These are phyloP conservation scores for Parasteatoda lunata DNA, from an alignment of 2,888 invertebrate genomes.

Conservation along the genomic window DNA sequence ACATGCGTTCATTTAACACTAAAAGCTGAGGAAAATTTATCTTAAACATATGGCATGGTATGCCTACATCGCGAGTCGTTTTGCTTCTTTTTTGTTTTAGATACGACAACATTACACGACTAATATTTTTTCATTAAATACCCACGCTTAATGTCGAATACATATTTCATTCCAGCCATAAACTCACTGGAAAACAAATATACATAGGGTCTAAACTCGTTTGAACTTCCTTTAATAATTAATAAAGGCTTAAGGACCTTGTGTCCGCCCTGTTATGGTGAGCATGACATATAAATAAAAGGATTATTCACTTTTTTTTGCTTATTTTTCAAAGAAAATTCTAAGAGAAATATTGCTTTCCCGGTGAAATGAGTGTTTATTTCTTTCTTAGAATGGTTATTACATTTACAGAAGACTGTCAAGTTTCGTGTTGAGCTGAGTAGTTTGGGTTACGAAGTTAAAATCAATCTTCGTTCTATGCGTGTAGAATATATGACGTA, in stretches of 20 bases:
- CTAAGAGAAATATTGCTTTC: neutral
- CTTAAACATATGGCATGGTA: neutral
- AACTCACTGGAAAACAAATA: neutral
- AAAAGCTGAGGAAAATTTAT: neutral
- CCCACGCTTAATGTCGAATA: neutral
- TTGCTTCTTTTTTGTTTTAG: neutral
- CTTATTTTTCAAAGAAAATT: neutral
- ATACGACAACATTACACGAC: neutral
- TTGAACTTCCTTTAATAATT: neutral
- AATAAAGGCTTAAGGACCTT: neutral
- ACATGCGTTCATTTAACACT: neutral
- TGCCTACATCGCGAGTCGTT: neutral
- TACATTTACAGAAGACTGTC: neutral
- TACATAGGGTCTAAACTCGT: neutral
- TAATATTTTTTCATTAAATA: conserved; percentile 1
- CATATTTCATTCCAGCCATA: neutral
- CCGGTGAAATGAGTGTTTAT: neutral
- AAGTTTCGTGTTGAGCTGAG: neutral
- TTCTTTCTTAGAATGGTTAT: neutral
- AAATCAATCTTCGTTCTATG: neutral
- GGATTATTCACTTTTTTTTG: no score
- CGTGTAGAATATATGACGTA: neutral
- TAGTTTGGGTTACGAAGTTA: neutral
- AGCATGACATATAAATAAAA: neutral
- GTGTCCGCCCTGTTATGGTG: neutral